Evolutionary conservation across 1,140 invertebrate species (phyloP), one percentile per base, ranked within the genome.

Genomic region (Trichonephila clavipes): DNA sequence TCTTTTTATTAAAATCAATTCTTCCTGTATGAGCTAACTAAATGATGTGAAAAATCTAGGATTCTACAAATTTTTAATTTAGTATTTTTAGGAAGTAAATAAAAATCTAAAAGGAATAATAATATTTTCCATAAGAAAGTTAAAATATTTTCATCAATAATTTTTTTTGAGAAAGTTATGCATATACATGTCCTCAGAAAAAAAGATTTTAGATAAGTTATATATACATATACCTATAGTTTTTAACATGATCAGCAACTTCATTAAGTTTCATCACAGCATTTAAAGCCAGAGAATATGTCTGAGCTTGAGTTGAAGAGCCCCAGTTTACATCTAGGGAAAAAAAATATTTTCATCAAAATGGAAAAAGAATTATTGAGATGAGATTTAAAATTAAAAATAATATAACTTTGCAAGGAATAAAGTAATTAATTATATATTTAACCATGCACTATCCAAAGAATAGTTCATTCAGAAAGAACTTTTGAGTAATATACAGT

Each of bases 261-360:
- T 96, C 95, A 44, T 96, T 95, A 34, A 97, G 95, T 95, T 96
- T 96, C 7, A 96, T 95, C 21, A 97, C 95, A 8, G 96, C 95
- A 77, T 96, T 95, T 19, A 97, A 95, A 40, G 97, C 97, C 86
- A 95, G 96, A 83, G 95, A 96, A 95, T 97, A 97, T 0, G 96
- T 96, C 96, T 99, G 96, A 58, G 97, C 97, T 95, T 97, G 97
- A 14, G 96, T 96, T 7, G 97, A 97, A 14, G 96, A 97, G 7
- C 97, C 97, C 97, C 97, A 97, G 94, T 97, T 97, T 3, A 97
- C 96, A 95, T 97, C 97, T 97, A 94, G 12, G 12, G 77, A 90
- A 21, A 81, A 81, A 21, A 59, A 14, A 69, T 1, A 12, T 51
- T 12, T 51, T 10, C 0, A 51, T 51, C 10, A 10, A 51, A 51